A percentile compares a stretch with the other conserved stretches of the same genome.
phyloP scores from a whole-genome alignment of 2,888 invertebrate species.

The Drosophila borborema region DNA sequence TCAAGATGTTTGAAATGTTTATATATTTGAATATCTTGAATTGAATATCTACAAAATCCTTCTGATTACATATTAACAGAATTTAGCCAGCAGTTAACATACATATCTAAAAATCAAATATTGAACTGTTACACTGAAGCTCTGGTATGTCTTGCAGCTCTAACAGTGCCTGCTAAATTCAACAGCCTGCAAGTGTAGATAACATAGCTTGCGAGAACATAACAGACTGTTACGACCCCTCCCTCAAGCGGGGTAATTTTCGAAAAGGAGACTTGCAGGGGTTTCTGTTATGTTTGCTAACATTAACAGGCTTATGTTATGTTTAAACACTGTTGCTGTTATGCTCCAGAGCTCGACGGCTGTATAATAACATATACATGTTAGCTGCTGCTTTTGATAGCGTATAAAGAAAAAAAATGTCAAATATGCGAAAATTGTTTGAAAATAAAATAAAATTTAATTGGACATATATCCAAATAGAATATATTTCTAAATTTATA shows the following conservation, averaged over 20 bases:
- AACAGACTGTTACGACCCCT: slow-evolving; percentile 52
- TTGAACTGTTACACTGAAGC: background rate
- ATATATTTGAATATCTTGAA: no score
- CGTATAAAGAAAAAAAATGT: no score
- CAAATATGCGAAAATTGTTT: background rate
- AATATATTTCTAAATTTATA: background rate
- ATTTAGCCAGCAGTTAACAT: slow-evolving; percentile 2
- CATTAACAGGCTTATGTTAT: slow-evolving; percentile 35
- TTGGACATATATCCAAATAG: background rate
- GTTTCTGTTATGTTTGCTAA: slow-evolving; percentile 41
- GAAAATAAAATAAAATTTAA: background rate
- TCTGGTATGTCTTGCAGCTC: background rate
- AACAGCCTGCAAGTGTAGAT: background rate
- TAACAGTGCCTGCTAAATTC: slow-evolving; percentile 7
- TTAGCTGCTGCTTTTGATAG: background rate
- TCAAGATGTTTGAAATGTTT: no score
- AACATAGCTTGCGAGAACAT: slow-evolving; percentile 10
- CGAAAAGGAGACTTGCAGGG: slow-evolving; percentile 61
- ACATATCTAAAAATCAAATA: background rate
- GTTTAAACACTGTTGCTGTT: background rate
- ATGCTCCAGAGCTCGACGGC: background rate
- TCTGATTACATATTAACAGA: background rate
- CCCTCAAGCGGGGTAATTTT: slow-evolving; percentile 53
- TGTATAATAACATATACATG: slow-evolving; percentile 4
- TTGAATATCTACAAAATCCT: no score